Evolutionary conservation across 2,888 invertebrate genomes (phyloP).

Genomic region (Rhagonycha fulva): DNA sequence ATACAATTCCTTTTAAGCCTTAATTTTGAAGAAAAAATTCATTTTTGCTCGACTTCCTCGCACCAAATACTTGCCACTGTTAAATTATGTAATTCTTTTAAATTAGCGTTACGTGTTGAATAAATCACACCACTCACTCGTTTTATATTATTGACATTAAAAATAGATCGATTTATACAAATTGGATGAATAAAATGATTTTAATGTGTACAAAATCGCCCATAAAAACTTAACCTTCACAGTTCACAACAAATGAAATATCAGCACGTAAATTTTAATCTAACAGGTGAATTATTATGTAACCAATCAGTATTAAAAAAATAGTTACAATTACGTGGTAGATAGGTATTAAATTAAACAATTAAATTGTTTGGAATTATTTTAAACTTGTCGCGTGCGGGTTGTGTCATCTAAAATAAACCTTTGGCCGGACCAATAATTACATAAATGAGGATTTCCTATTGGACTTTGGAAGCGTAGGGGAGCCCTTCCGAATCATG

Average conservation of each 20-base stretch:
- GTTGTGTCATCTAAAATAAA: not conserved
- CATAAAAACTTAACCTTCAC: not conserved
- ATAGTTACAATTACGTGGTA: not conserved
- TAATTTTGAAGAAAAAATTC: not conserved
- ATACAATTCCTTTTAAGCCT: not conserved
- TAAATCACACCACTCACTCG: not conserved
- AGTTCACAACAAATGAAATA: not conserved
- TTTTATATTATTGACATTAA: not conserved
- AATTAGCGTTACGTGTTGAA: not conserved
- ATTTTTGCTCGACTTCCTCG: not conserved
- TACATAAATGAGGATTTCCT: not conserved
- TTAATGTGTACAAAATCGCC: not conserved
- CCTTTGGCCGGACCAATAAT: not conserved
- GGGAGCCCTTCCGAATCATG: not conserved
- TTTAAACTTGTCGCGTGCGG: not conserved
- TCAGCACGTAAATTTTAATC: not conserved
- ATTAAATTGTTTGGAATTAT: not conserved
- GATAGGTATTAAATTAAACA: not conserved
- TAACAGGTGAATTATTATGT: not conserved
- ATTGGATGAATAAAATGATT: not conserved
- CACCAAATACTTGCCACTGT: not conserved
- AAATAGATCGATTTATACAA: not conserved
- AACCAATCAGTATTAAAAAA: not conserved
- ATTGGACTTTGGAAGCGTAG: not conserved
- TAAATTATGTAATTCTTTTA: not conserved